phyloP scores from a whole-genome alignment of 2,113 vertebrate species.

The Percina caprodes region DNA sequence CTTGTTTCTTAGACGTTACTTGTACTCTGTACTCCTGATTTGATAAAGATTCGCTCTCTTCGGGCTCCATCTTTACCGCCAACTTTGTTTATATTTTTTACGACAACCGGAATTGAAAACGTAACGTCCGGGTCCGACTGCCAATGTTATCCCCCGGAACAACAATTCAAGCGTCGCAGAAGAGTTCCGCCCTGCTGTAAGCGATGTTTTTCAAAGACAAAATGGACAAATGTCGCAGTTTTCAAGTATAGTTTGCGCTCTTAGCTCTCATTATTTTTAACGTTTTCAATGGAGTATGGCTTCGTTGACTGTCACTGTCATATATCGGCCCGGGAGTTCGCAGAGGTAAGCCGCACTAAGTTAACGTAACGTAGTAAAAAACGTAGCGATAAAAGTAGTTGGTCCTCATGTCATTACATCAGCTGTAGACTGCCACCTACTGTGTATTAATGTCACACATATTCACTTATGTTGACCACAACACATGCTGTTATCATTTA shows the following conservation, averaged over 20 bases:
- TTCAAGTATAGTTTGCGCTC: rapidly evolving
- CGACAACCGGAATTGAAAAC: conserved; percentile 30
- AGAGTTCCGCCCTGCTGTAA: conserved; percentile 24
- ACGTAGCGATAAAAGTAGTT: not conserved
- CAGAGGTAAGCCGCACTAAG: conserved; percentile 70
- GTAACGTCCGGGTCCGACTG: conserved; percentile 14
- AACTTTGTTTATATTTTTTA: conserved; percentile 46
- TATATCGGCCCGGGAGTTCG: conserved; percentile 85
- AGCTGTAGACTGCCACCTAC: too few species aligned
- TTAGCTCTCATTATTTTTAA: rapidly evolving
- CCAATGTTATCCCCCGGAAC: not conserved
- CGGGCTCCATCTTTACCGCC: conserved; percentile 77
- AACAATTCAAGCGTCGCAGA: not conserved
- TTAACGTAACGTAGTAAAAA: too few species aligned
- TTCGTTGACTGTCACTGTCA: conserved; percentile 90
- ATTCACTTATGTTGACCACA: too few species aligned
- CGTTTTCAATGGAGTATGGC: conserved; percentile 64
- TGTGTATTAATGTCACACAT: not conserved
- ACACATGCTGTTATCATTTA: not conserved
- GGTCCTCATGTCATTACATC: not conserved
- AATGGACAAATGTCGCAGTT: rapidly evolving
- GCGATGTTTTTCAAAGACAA: too few species aligned
- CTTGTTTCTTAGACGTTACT: conserved; percentile 80
- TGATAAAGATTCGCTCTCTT: rapidly evolving
- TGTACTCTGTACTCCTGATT: conserved; percentile 80